Percentiles rank a stretch among this genome's conserved stretches.
phyloP scores from a whole-genome alignment of 2,797 vertebrate species.

The Crenuchus spilurus region DNA sequence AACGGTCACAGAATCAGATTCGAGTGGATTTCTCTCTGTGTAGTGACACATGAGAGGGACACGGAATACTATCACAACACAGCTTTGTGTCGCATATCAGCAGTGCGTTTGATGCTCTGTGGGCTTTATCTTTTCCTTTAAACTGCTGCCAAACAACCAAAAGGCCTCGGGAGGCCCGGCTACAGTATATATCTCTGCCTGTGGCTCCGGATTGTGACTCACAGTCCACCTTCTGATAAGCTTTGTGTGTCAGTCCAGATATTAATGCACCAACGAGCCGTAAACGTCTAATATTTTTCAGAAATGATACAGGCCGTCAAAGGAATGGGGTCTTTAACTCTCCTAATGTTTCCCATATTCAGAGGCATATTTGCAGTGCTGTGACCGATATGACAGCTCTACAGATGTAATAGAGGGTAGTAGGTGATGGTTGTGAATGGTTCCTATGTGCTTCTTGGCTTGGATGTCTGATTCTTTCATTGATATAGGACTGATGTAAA shows the following conservation, averaged over 20 bases:
- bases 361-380: neutral
- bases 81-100: slow-evolving; percentile 46
- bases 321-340: neutral
- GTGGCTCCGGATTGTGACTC: slow-evolving; percentile 39
- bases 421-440: neutral
- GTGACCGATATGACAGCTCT: neutral
- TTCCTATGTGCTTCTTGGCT: neutral
- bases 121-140: slow-evolving; percentile 52
- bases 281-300: neutral
- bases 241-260: slow-evolving; percentile 17
- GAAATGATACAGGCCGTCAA: neutral
- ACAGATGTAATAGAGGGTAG: neutral
- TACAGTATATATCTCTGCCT: slow-evolving; percentile 36
- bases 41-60: slow-evolving; percentile 49
- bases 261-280: slow-evolving; percentile 19
- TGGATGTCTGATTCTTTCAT: too few relatives aligned
- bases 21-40: slow-evolving; percentile 7
- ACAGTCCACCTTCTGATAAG: slow-evolving; percentile 37
- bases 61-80: slow-evolving; percentile 43
- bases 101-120: slow-evolving; percentile 45
- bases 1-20: slow-evolving; percentile 18
- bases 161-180: slow-evolving; percentile 32
- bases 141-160: slow-evolving; percentile 51
- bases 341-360: neutral
- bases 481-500: too few relatives aligned